phyloP scores from a whole-genome alignment of 2,113 vertebrate genomes.

The Irena cyanogastra region DNA sequence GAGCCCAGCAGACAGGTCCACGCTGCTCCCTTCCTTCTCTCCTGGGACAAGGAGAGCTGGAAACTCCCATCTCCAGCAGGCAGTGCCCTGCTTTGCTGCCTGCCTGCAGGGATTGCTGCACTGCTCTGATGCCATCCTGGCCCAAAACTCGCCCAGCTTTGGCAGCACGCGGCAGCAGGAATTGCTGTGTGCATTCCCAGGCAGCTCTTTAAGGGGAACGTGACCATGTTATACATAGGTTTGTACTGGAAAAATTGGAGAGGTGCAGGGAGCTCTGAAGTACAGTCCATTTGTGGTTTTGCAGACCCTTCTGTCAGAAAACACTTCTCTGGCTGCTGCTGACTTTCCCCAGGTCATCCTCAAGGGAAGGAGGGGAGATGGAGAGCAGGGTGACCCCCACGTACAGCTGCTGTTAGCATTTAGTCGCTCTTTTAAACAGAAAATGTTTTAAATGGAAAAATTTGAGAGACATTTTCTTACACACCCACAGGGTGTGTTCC shows the following conservation, averaged over 20 bases:
- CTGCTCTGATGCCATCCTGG: neutral
- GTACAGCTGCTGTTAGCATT: neutral
- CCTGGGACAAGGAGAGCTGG: neutral
- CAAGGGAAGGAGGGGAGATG: neutral
- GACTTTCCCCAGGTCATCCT: neutral
- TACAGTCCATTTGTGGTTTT: neutral
- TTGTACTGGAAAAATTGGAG: neutral
- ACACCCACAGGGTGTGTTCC: neutral
- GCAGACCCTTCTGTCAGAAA: neutral
- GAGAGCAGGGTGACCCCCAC: neutral
- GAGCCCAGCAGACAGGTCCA: neutral
- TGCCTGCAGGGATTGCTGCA: neutral
- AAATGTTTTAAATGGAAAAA: neutral
- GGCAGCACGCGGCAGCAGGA: accelerated
- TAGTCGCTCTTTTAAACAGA: neutral
- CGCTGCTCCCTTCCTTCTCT: neutral
- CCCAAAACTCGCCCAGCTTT: neutral
- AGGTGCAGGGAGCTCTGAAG: neutral
- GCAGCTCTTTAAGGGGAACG: neutral
- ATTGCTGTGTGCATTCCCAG: neutral
- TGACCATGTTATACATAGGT: neutral
- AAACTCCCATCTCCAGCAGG: neutral
- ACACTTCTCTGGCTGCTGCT: neutral
- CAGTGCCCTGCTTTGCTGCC: neutral
- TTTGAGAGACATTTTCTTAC: neutral